A percentile compares a stretch with the other conserved stretches of the same genome.
phyloP scores from a whole-genome alignment of 2,888 invertebrate species.

The Myopa testacea region DNA sequence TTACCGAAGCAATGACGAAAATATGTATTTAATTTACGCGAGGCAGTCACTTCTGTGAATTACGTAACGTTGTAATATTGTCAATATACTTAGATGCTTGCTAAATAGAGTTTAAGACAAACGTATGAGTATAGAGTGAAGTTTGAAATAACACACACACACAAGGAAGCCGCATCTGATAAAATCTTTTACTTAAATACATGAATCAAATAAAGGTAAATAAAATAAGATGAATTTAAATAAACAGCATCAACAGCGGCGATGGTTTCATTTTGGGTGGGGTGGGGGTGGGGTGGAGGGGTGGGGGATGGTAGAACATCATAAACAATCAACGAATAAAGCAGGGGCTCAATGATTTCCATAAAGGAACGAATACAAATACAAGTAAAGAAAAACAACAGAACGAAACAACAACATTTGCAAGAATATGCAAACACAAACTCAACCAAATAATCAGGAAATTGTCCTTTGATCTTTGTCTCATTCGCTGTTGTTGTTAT shows the following conservation, averaged over 20 bases:
- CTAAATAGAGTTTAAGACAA: too few relatives aligned
- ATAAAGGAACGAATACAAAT: constrained; percentile 18
- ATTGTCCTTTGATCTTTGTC: constrained; percentile 37
- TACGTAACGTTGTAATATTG: too few relatives aligned
- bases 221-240: constrained; percentile 15
- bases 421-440: constrained; percentile 22
- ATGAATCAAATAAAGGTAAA: constrained; percentile 18
- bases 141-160: too few relatives aligned
- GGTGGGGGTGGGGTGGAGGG: neutral
- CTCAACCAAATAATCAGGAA: constrained; percentile 32
- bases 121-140: too few relatives aligned
- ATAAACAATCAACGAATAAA: neutral
- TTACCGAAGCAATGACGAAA: too few relatives aligned
- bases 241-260: neutral
- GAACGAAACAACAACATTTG: constrained; percentile 17
- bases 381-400: constrained; percentile 10
- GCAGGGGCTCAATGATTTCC: neutral
- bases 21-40: too few relatives aligned
- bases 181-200: constrained; percentile 2
- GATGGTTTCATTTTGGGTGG: neutral
- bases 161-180: neutral
- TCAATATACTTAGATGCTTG: too few relatives aligned
- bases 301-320: neutral
- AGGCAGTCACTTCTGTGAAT: too few relatives aligned
- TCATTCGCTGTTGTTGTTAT: constrained; percentile 22